A percentile compares a stretch with the other conserved stretches of the same genome.
Evolutionary conservation across 1,140 invertebrate genomes (phyloP).

Genomic region (Eufriesea mexicana): DNA sequence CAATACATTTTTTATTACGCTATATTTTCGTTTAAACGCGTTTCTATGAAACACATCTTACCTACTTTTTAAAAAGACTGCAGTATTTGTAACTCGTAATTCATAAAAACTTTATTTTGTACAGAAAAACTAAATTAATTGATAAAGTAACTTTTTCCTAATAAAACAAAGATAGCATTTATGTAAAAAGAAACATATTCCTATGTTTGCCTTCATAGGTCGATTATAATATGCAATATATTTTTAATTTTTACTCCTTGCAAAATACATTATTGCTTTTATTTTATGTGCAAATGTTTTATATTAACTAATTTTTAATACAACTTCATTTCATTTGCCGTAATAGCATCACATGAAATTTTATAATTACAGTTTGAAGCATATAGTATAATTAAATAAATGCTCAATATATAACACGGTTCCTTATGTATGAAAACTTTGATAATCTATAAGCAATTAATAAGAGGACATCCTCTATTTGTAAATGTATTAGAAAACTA

Average conservation of each 20-base stretch:
- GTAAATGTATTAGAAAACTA: slow-evolving; percentile 44
- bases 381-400: slow-evolving; percentile 51
- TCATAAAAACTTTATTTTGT: slow-evolving; percentile 36
- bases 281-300: not conserved
- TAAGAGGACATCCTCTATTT: slow-evolving; percentile 39
- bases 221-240: not conserved
- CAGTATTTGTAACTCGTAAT: not conserved
- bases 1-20: not conserved
- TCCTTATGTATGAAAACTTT: slow-evolving; percentile 51
- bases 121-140: slow-evolving; percentile 19
- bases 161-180: not conserved
- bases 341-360: slow-evolving; percentile 30
- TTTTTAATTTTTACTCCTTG: too few relatives aligned
- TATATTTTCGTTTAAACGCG: not conserved
- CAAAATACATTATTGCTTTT: not conserved
- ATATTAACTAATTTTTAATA: not conserved
- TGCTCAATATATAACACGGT: slow-evolving; percentile 57
- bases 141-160: not conserved
- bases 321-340: slow-evolving; percentile 13
- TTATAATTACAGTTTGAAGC: not conserved
- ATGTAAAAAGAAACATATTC: not conserved
- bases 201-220: not conserved
- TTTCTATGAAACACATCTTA: not conserved
- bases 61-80: not conserved
- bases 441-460: slow-evolving; percentile 15